Conservation (phyloP, 2,113 vertebrate genomes). For the Xenotilapia longispinis region DNA sequence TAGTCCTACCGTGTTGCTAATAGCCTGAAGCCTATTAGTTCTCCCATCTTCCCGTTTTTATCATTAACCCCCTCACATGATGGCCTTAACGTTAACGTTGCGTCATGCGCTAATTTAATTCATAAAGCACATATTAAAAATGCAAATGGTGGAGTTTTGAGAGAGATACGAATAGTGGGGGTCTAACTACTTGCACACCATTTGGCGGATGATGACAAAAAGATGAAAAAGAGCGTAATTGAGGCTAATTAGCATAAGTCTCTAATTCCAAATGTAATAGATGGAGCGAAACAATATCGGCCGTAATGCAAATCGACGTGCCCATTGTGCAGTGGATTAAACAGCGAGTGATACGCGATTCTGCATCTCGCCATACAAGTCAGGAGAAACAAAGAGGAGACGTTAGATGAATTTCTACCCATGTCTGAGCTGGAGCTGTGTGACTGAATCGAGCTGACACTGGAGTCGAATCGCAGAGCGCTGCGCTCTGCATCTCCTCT, state of each 20-base stretch:
- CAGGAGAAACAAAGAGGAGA: conserved; percentile 60
- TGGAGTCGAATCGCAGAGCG: conserved; percentile 16
- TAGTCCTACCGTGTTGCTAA: conserved; percentile 51
- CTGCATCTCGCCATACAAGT: conserved; percentile 53
- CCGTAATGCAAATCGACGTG: conserved; percentile 57
- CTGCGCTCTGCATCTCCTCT: neutral
- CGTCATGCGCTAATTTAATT: conserved; percentile 55
- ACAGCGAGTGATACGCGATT: conserved; percentile 43
- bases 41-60: conserved; percentile 40
- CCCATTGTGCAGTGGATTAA: conserved; percentile 58
- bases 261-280: conserved; percentile 44
- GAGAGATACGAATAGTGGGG: neutral
- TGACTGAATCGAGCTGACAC: conserved; percentile 67
- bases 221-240: conserved; percentile 50
- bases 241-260: conserved; percentile 49
- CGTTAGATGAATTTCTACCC: conserved; percentile 59
- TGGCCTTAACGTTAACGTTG: conserved; percentile 34
- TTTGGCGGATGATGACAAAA: conserved; percentile 45
- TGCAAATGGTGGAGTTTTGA: conserved; percentile 33
- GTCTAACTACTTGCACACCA: conserved; percentile 4
- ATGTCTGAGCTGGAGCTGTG: conserved; percentile 61
- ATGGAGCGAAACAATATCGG: conserved; percentile 27
- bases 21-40: conserved; percentile 56
- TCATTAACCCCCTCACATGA: conserved; percentile 52
- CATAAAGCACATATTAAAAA: conserved; percentile 49